These are phyloP conservation scores for Apodemia duryi DNA, from an alignment of 2,888 invertebrate genomes.

Conservation along the genomic window DNA sequence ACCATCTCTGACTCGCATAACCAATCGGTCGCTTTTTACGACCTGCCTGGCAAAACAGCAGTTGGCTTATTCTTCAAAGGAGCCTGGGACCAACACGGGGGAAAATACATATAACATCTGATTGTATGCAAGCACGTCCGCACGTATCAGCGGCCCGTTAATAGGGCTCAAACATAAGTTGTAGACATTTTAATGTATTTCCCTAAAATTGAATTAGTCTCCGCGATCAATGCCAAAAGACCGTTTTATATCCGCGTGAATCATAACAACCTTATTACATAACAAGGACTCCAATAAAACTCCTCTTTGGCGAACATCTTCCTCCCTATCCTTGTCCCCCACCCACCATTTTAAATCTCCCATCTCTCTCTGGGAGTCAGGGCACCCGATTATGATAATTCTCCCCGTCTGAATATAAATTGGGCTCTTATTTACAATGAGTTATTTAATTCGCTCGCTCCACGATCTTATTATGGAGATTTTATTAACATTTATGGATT, in stretches of 20 bases:
- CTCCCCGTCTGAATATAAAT: slow-evolving; percentile 64
- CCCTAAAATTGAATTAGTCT: background rate
- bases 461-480: slow-evolving; percentile 59
- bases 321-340: slow-evolving; percentile 10
- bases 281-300: slow-evolving; percentile 59
- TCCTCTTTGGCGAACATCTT: slow-evolving; percentile 44
- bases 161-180: background rate
- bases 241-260: slow-evolving; percentile 26
- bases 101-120: too few species aligned
- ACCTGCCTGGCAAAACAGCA: too few species aligned
- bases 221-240: background rate
- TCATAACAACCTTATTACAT: slow-evolving; percentile 42
- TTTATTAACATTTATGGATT: slow-evolving; percentile 49
- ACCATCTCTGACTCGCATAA: too few species aligned
- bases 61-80: too few species aligned
- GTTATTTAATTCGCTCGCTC: slow-evolving; percentile 57
- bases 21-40: too few species aligned
- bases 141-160: too few species aligned
- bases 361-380: slow-evolving; percentile 17
- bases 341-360: background rate
- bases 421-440: slow-evolving; percentile 71
- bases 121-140: too few species aligned
- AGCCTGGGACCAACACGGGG: too few species aligned
- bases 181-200: background rate
- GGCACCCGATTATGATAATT: slow-evolving; percentile 63